These are phyloP conservation scores for Protophormia terraenovae DNA, from an alignment of 2,888 invertebrate species.

Conservation along the genomic window DNA sequence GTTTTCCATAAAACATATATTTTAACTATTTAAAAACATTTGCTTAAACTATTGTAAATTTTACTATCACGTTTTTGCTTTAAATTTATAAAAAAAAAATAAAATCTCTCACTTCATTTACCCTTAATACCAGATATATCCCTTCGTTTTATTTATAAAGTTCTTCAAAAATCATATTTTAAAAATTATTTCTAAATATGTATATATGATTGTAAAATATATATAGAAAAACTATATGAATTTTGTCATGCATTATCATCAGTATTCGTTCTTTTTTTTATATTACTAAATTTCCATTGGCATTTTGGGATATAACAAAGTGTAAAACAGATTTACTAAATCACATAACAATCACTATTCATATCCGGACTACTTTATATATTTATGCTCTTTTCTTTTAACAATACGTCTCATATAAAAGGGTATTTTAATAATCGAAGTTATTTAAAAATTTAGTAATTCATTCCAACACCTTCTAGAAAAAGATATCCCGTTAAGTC, in stretches of 20 bases:
- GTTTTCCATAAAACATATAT: too few relatives aligned
- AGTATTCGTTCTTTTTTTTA: background rate
- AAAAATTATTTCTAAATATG: background rate
- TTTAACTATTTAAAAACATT: too few relatives aligned
- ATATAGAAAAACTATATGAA: background rate
- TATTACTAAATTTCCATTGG: background rate
- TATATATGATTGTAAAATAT: background rate
- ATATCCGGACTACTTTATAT: constrained; percentile 18
- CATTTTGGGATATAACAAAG: background rate
- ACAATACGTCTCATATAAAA: background rate
- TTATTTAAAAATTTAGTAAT: too few relatives aligned
- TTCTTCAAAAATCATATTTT: background rate
- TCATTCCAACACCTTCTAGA: too few relatives aligned
- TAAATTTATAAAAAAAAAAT: background rate
- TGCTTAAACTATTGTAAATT: background rate
- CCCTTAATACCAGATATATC: background rate
- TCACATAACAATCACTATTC: constrained; percentile 49
- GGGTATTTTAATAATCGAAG: background rate
- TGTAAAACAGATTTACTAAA: constrained; percentile 59
- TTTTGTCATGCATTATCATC: constrained; percentile 4
- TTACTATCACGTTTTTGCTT: background rate
- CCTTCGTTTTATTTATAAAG: background rate
- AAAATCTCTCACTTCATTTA: background rate
- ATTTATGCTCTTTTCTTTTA: background rate
- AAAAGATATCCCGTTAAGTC: too few relatives aligned